Evolutionary conservation across 2,888 invertebrate species (phyloP).

Genomic region (Drosophila greeni): DNA sequence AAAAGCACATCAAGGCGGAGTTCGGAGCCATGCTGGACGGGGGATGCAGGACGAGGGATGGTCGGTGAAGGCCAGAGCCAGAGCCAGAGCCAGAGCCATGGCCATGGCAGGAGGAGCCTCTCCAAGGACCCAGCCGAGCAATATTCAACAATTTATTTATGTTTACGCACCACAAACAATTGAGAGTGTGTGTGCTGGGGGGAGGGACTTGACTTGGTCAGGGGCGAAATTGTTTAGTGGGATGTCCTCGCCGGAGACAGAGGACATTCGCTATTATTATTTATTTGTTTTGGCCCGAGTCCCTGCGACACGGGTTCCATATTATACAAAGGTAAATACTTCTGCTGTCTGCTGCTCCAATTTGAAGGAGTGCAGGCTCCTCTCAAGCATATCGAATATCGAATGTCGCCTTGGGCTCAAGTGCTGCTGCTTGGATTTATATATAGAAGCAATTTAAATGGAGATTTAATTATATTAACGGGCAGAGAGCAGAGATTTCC

Average conservation of each 20-base stretch:
- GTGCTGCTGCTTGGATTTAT: neutral
- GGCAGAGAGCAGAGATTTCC: no score
- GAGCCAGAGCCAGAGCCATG: slow-evolving; percentile 3
- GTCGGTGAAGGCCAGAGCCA: slow-evolving; percentile 25
- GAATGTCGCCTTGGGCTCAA: neutral
- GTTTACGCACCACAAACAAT: slow-evolving; percentile 46
- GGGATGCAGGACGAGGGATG: neutral
- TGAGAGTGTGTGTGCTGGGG: slow-evolving; percentile 18
- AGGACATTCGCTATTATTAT: slow-evolving; percentile 35
- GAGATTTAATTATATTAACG: slow-evolving; percentile 3
- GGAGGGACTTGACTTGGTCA: slow-evolving; percentile 11
- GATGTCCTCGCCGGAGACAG: slow-evolving; percentile 20
- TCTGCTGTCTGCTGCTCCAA: neutral
- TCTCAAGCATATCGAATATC: slow-evolving; percentile 9
- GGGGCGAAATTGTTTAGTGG: slow-evolving; percentile 22
- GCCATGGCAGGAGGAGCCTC: slow-evolving; percentile 16
- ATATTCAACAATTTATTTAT: slow-evolving; percentile 61
- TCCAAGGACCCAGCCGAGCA: slow-evolving; percentile 42
- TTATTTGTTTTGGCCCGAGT: slow-evolving; percentile 26
- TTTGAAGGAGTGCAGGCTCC: slow-evolving; percentile 3
- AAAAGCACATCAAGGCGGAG: slow-evolving; percentile 46
- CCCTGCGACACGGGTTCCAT: slow-evolving; percentile 13
- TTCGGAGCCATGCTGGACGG: neutral
- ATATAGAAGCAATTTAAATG: neutral
- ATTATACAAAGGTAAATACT: slow-evolving; percentile 25